phyloP scores from a whole-genome alignment of 2,888 invertebrate species.

The Ferrisia virgata region DNA sequence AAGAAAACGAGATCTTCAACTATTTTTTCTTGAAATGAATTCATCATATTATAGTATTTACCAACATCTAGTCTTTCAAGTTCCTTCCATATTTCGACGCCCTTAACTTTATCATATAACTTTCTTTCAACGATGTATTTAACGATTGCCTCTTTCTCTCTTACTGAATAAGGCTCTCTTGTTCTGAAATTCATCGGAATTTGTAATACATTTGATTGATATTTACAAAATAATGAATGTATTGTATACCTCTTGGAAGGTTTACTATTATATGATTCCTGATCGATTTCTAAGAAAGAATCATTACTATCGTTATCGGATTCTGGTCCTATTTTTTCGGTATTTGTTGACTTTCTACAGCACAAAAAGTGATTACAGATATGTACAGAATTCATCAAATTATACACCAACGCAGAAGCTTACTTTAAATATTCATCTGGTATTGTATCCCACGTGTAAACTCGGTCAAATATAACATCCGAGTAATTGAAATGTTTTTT shows the following conservation, averaged over 20 bases:
- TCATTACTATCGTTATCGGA: not conserved
- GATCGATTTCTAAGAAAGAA: not conserved
- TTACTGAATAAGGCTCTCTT: not conserved
- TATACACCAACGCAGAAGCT: not conserved
- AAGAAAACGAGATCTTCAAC: not conserved
- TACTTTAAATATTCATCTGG: not conserved
- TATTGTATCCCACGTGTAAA: not conserved
- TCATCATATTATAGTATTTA: too few relatives aligned
- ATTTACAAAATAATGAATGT: not conserved
- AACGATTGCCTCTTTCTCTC: not conserved
- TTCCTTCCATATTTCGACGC: slow-evolving; percentile 19
- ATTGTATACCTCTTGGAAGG: not conserved
- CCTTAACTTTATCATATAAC: slow-evolving; percentile 26
- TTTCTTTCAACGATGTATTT: slow-evolving; percentile 7
- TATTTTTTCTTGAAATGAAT: not conserved
- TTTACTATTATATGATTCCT: not conserved
- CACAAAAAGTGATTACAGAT: not conserved
- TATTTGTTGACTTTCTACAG: not conserved
- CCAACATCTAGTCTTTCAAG: slow-evolving; percentile 34
- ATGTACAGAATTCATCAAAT: not conserved
- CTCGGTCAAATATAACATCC: not conserved
- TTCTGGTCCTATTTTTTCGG: not conserved
- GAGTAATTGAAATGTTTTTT: not conserved
- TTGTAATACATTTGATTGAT: not conserved
- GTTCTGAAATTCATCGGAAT: not conserved